Evolutionary conservation across 2,888 invertebrate species (phyloP).

Genomic region (Ophonus ardosiacus): DNA sequence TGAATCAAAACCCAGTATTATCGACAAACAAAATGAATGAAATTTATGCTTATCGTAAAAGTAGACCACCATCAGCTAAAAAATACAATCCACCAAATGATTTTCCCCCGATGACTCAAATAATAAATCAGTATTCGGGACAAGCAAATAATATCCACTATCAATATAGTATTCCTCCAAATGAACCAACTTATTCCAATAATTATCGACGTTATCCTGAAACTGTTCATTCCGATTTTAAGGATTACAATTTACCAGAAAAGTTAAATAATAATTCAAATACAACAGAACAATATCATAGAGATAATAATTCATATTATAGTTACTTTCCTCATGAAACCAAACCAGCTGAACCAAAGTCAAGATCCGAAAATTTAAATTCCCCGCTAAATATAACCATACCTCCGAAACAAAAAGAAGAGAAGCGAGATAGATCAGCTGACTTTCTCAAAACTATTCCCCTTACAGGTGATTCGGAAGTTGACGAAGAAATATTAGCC

Average conservation of each 20-base stretch:
- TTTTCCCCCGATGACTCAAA: neutral
- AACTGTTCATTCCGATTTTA: neutral
- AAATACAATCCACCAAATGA: neutral
- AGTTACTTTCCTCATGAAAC: neutral
- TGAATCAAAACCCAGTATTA: neutral
- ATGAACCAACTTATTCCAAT: neutral
- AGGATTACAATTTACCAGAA: slow-evolving; percentile 24
- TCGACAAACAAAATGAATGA: neutral
- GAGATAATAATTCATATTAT: neutral
- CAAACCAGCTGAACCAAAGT: neutral
- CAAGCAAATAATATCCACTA: neutral
- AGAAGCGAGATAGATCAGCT: slow-evolving; percentile 29
- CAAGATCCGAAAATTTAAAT: neutral
- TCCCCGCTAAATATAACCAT: neutral
- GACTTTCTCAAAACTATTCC: slow-evolving; percentile 74
- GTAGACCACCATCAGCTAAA: neutral
- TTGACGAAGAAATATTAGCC: slow-evolving; percentile 77
- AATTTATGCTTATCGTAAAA: neutral
- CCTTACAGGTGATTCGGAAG: slow-evolving; percentile 76
- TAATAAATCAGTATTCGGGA: slow-evolving; percentile 25
- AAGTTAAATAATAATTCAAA: neutral
- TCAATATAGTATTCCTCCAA: neutral
- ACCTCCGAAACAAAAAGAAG: neutral
- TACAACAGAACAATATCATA: neutral
- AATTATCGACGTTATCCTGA: neutral